A percentile compares a stretch with the other conserved stretches of the same genome.
Conservation (phyloP, 2,113 vertebrate species). For the Leucopsar rothschildi region DNA sequence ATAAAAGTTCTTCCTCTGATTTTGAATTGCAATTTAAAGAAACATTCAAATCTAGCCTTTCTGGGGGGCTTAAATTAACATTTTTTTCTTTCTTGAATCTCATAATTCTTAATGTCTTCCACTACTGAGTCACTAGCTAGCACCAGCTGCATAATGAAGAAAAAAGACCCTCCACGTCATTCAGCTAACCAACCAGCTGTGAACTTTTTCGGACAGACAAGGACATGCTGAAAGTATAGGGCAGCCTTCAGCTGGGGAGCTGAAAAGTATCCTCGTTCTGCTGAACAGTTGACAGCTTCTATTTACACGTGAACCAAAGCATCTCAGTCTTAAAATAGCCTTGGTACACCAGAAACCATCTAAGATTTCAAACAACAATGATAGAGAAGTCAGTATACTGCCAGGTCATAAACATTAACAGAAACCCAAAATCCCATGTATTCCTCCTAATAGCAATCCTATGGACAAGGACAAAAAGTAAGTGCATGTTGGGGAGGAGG, state of each 20-base stretch:
- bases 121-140: not conserved
- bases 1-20: rapidly evolving
- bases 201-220: not conserved
- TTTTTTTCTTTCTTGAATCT: not conserved
- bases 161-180: not conserved
- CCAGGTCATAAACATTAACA: not conserved
- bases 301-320: not conserved
- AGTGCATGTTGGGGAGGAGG: rapidly evolving
- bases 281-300: not conserved
- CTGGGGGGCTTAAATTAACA: not conserved
- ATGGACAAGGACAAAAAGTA: not conserved
- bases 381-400: not conserved
- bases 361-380: not conserved
- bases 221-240: not conserved
- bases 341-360: not conserved
- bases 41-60: not conserved
- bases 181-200: not conserved
- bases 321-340: not conserved
- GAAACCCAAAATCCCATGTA: not conserved
- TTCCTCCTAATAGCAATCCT: not conserved
- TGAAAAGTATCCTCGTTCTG: not conserved
- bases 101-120: not conserved
- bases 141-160: not conserved
- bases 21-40: not conserved
- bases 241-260: not conserved